These are phyloP conservation scores for Lindbergichthys nudifrons DNA, from an alignment of 2,797 vertebrate species.

Conservation along the genomic window DNA sequence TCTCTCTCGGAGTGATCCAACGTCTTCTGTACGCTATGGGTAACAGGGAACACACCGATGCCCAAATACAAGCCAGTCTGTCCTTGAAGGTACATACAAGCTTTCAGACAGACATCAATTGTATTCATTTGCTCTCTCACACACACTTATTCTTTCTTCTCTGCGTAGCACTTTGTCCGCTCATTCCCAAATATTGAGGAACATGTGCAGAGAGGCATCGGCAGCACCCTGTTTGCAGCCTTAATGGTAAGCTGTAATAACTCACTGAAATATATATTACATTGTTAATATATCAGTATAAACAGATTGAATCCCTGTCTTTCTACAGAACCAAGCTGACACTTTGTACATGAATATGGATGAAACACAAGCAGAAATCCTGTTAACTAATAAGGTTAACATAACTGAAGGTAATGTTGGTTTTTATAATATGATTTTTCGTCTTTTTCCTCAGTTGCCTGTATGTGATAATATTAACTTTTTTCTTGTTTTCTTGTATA, in stretches of 20 bases:
- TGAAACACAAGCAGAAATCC: conserved; percentile 81
- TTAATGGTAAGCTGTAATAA: conserved; percentile 82
- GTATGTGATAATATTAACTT: background rate
- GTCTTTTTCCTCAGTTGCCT: background rate
- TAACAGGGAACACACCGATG: conserved; percentile 84
- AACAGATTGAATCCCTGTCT: conserved; percentile 1
- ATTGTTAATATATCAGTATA: background rate
- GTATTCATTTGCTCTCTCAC: background rate
- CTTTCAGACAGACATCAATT: background rate
- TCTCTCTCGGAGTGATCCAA: conserved; percentile 84
- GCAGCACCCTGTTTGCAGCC: conserved; percentile 81
- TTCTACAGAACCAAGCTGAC: conserved; percentile 80
- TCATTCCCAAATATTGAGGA: conserved; percentile 81
- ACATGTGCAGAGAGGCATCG: conserved; percentile 77
- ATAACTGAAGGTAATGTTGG: conserved; percentile 63
- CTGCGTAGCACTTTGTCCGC: conserved; percentile 84
- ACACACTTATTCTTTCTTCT: conserved; percentile 18
- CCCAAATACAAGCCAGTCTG: conserved; percentile 88
- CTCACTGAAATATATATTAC: background rate
- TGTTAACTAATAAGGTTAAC: conserved; percentile 75
- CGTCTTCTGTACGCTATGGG: conserved; percentile 85
- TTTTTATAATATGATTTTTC: background rate
- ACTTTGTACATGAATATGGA: conserved; percentile 83
- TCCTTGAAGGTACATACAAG: conserved; percentile 82
- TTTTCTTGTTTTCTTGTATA: background rate